phyloP scores from a whole-genome alignment of 2,797 vertebrate species.

The Peromyscus attwateri region DNA sequence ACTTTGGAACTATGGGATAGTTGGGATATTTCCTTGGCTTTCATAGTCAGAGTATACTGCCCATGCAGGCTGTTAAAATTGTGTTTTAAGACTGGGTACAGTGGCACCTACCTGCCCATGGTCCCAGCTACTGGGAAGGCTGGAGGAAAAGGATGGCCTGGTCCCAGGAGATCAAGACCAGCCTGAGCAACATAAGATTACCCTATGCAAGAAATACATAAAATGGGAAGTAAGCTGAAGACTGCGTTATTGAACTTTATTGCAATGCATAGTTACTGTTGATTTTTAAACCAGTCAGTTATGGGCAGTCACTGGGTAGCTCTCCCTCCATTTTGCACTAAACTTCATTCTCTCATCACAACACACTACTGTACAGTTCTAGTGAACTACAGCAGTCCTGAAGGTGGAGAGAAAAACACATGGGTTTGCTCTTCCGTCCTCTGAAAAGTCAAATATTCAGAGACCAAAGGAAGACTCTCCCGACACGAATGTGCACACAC shows the following conservation, averaged over 20 bases:
- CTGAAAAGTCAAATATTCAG: neutral
- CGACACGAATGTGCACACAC: neutral
- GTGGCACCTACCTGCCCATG: neutral
- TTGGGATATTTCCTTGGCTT: neutral
- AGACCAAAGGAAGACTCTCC: neutral
- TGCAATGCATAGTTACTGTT: neutral
- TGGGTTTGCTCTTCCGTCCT: neutral
- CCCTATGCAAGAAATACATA: neutral
- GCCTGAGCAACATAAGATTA: neutral
- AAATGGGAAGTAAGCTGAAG: neutral
- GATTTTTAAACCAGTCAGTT: neutral
- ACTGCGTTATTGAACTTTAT: neutral
- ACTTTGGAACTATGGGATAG: neutral
- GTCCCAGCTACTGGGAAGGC: neutral
- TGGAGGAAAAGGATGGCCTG: neutral
- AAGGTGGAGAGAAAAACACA: neutral
- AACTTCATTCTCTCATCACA: neutral
- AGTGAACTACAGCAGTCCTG: neutral
- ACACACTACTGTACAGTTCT: neutral
- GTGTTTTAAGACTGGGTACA: neutral
- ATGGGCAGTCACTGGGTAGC: neutral
- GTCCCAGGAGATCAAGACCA: neutral
- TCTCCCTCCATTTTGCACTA: neutral
- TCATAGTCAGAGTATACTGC: neutral
- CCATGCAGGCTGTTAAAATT: neutral